These are phyloP conservation scores for Dissostichus mawsoni DNA, from an alignment of 2,113 vertebrate species.

Conservation along the genomic window DNA sequence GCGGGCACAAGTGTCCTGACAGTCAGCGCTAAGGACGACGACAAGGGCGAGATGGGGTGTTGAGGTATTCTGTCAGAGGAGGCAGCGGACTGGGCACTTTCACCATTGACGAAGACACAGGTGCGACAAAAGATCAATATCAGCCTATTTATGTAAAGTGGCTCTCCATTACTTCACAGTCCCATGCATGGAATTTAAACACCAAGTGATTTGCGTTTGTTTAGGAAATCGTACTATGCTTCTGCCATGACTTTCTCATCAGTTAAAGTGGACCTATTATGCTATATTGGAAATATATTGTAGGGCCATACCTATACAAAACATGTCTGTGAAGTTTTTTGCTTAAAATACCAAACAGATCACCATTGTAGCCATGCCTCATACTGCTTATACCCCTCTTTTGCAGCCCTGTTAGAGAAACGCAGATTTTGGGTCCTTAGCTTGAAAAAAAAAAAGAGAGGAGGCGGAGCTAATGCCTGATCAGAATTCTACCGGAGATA, in stretches of 20 bases:
- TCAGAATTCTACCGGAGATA: too few species aligned
- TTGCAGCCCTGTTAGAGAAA: too few species aligned
- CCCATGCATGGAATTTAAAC: slow-evolving; percentile 49
- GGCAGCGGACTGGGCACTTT: slow-evolving; percentile 95
- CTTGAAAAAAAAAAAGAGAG: too few species aligned
- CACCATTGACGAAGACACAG: slow-evolving; percentile 96
- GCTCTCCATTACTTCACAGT: slow-evolving; percentile 59
- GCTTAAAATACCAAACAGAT: too few species aligned
- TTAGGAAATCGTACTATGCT: neutral
- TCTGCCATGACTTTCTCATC: neutral
- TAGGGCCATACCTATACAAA: too few species aligned
- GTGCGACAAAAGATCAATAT: slow-evolving; percentile 85
- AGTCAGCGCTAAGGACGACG: slow-evolving; percentile 91
- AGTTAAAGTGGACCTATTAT: neutral
- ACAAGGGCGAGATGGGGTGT: slow-evolving; percentile 90
- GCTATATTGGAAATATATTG: too few species aligned
- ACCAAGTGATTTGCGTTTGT: neutral
- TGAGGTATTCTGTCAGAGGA: slow-evolving; percentile 93
- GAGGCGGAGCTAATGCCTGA: too few species aligned
- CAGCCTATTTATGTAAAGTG: slow-evolving; percentile 68
- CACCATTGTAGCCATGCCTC: too few species aligned
- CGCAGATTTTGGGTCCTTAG: too few species aligned
- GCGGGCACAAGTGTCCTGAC: slow-evolving; percentile 92
- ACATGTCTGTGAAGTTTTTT: too few species aligned
- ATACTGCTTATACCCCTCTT: too few species aligned